Conservation (phyloP, 37 sponge, comb jelly and placozoan species). For the Mnemiopsis leidyi region DNA sequence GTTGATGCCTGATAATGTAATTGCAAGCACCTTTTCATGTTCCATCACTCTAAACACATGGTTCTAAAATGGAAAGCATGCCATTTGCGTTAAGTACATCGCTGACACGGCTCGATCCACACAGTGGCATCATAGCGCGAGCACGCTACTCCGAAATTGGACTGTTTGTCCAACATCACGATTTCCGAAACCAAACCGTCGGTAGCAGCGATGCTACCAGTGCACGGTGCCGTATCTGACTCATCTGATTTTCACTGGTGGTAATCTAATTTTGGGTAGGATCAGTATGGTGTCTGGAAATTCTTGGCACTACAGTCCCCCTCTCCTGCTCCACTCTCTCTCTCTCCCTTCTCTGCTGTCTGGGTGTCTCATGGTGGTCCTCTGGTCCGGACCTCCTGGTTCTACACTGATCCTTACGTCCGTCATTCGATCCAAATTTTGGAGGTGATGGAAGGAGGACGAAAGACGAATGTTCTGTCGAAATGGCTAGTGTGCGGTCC, state of each 20-base stretch:
- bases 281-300: background rate
- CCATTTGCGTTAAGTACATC: background rate
- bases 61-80: background rate
- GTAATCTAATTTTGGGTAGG: background rate
- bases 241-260: background rate
- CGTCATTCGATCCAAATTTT: background rate
- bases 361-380: background rate
- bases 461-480: background rate
- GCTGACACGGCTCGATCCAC: background rate
- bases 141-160: background rate
- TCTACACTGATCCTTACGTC: background rate
- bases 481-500: background rate
- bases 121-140: background rate
- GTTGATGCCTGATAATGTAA: background rate
- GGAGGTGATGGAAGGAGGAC: background rate
- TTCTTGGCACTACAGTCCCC: background rate
- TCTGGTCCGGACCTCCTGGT: background rate
- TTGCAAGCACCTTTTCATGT: background rate
- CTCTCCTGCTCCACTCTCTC: background rate
- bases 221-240: background rate
- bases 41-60: background rate
- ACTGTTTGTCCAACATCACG: background rate
- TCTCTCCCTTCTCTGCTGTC: background rate
- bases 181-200: background rate
- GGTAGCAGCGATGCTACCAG: no score